These are phyloP conservation scores for Pao palembangensis DNA, from an alignment of 2,113 vertebrate genomes.

Conservation along the genomic window DNA sequence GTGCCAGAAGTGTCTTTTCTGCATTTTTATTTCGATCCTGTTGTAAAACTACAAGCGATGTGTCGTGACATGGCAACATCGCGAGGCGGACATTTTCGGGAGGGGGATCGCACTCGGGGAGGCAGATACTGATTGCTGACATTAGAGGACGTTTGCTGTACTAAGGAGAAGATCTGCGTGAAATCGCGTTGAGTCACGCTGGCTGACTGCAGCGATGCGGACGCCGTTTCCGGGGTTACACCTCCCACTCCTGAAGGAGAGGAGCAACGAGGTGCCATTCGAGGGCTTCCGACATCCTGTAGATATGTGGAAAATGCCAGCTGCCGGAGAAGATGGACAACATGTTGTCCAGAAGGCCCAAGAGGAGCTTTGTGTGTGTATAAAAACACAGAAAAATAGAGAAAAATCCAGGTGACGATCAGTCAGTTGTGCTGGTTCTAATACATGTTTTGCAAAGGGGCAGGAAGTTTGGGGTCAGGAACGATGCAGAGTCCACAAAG, in stretches of 20 bases:
- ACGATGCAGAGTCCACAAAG: slow-evolving; percentile 24
- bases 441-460: slow-evolving; percentile 42
- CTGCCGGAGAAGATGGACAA: too few species aligned
- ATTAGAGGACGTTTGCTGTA: slow-evolving; percentile 47
- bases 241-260: too few species aligned
- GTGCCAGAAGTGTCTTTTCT: neutral
- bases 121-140: slow-evolving; percentile 36
- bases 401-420: too few species aligned
- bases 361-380: too few species aligned
- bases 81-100: slow-evolving; percentile 10
- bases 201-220: too few species aligned
- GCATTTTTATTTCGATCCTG: neutral
- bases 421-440: slow-evolving; percentile 11
- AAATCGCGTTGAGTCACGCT: slow-evolving; percentile 21
- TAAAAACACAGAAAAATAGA: too few species aligned
- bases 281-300: too few species aligned
- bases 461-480: slow-evolving; percentile 36
- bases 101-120: slow-evolving; percentile 11
- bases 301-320: too few species aligned
- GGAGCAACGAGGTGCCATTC: too few species aligned
- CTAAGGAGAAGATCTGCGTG: slow-evolving; percentile 49
- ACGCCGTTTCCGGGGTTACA: too few species aligned
- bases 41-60: slow-evolving; percentile 25
- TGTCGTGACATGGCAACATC: too few species aligned
- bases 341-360: too few species aligned